Evolutionary conservation across 92 coral and sea anemone species (phyloP).

Genomic region (Palythoa caribaeorum): DNA sequence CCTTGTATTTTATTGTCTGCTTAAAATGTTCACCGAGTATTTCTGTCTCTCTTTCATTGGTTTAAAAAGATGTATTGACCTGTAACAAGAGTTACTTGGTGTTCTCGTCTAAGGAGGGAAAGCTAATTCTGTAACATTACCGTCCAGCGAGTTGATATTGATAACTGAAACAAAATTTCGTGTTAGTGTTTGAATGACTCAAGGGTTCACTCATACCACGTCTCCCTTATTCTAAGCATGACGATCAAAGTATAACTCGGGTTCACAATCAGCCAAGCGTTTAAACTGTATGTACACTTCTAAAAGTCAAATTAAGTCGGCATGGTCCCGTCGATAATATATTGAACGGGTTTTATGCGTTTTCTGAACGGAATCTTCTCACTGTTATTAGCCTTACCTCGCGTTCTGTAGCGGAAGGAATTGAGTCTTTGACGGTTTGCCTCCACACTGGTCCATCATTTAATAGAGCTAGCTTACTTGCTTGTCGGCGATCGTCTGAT

Average conservation of each 20-base stretch:
- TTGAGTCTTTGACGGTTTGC: not conserved
- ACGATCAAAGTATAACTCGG: not conserved
- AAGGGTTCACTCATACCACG: not conserved
- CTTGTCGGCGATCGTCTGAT: no score
- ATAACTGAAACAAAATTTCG: not conserved
- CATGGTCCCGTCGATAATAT: not conserved
- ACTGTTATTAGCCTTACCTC: not conserved
- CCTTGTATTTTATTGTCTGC: not conserved
- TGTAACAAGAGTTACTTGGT: not conserved
- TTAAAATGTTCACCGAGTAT: not conserved
- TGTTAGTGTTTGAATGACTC: not conserved
- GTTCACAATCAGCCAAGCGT: no score
- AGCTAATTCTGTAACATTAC: not conserved
- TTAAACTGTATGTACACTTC: no score
- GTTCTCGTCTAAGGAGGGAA: not conserved
- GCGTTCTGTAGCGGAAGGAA: not conserved
- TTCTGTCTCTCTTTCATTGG: not conserved
- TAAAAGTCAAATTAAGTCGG: not conserved
- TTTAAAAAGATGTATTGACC: not conserved
- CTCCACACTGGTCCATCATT: not conserved
- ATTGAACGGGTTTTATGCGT: not conserved
- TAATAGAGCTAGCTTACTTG: not conserved
- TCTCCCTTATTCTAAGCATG: not conserved
- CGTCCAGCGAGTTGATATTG: not conserved
- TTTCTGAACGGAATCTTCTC: no score